These are phyloP conservation scores for Falco peregrinus DNA, from an alignment of 2,797 vertebrate genomes.

Conservation along the genomic window DNA sequence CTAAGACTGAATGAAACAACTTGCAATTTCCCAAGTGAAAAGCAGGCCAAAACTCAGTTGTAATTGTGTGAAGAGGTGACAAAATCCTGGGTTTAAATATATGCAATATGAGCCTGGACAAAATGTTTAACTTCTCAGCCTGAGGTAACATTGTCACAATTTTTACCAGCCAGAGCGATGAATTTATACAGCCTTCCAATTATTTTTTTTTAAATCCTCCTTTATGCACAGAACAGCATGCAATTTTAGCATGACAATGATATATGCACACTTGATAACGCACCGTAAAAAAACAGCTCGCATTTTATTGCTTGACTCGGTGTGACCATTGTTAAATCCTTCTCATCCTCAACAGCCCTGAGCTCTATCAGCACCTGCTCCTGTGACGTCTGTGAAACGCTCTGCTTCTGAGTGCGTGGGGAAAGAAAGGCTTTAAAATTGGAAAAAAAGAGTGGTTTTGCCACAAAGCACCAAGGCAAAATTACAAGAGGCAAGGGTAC, in stretches of 20 bases:
- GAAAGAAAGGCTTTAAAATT: not conserved
- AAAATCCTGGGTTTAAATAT: not conserved
- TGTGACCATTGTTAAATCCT: not conserved
- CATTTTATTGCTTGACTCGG: not conserved
- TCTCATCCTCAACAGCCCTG: not conserved
- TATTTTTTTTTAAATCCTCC: not conserved
- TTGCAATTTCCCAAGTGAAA: not conserved
- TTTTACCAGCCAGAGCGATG: not conserved
- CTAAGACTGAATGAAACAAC: not conserved
- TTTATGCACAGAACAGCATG: not conserved
- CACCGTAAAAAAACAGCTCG: not conserved
- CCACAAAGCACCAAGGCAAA: not conserved
- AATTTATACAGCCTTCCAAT: not conserved
- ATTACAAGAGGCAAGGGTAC: not conserved
- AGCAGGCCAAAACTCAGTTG: not conserved
- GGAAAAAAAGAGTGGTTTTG: not conserved
- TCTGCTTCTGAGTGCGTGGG: not conserved
- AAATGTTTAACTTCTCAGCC: not conserved
- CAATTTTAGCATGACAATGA: constrained; percentile 9
- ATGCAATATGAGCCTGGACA: not conserved
- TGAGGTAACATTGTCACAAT: not conserved
- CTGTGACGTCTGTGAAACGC: not conserved
- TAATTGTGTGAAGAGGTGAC: not conserved
- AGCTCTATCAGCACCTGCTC: not conserved
- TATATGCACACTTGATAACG: not conserved